Evolutionary conservation across 2,113 vertebrate genomes (phyloP), one percentile per base, ranked within the genome.

Genomic region (Coturnix japonica): DNA sequence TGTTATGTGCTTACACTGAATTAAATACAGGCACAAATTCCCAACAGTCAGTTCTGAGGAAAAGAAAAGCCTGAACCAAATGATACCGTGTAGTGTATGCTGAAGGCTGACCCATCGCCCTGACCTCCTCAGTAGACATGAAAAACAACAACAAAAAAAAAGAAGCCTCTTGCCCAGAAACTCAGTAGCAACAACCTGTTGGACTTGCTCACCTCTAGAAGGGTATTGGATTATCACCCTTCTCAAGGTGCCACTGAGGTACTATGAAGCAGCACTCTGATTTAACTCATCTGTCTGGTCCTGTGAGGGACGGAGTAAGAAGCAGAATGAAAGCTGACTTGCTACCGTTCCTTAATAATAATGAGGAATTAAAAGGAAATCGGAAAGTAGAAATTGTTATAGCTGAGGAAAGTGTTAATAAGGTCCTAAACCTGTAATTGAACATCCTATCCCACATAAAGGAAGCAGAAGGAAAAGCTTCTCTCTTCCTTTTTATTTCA

Each of bases 301-400:
- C 85, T 47, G 44, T 14, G 14, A 88, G 7, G 20, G 53, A 74
- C 74, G 10, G 11, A 63, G 23, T 39, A 82, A 81, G 51, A 14
- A 80, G n/a, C 25, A 80, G 60, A 57, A 80, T 30, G 43, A 39
- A 78, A 78, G 25, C 16, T 81, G 57, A 63, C 41, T 56, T 54
- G 35, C 21, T 44, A 57, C 31, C 64, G 44, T 23, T 20, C 6
- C 19, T 81, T 65, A 25, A 21, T 57, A 69, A 44, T 49, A 61
- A 91, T 60, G n/a, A 61, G 13, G 46, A 91, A 69, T 72, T 78
- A 47, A 10, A 53, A 35, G 31, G 61, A 89, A 89, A 91, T 49
- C 21, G 65, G 23, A 64, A 71, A 11, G 64, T 3, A 75, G n/a
- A 91, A 67, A 61, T 41, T 41, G 13, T 37, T 15, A 84, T 39